Percentiles rank a stretch among this genome's conserved stretches.
Evolutionary conservation across 2,888 invertebrate species (phyloP).

Genomic region (Polydrusus tereticollis): DNA sequence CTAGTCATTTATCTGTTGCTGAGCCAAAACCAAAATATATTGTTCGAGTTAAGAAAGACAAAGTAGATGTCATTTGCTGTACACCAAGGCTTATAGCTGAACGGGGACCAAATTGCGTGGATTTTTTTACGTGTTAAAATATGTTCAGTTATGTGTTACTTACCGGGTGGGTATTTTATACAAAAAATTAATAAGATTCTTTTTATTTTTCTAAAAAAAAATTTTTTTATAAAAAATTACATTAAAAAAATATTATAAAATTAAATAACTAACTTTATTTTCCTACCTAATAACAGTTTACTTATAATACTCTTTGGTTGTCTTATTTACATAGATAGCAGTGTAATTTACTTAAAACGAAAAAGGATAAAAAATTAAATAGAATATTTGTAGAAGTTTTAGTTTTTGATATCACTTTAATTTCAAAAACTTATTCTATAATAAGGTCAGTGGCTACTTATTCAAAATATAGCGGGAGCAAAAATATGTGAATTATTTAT

Average conservation of each 20-base stretch:
- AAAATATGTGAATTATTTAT: too few relatives aligned
- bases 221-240: background rate
- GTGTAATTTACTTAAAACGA: too few relatives aligned
- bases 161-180: too few relatives aligned
- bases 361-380: too few relatives aligned
- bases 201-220: slow-evolving; percentile 1
- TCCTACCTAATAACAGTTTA: background rate
- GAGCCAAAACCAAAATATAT: slow-evolving; percentile 26
- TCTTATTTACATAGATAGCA: background rate
- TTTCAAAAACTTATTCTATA: too few relatives aligned
- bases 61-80: slow-evolving; percentile 19
- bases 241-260: slow-evolving; percentile 1
- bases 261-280: background rate
- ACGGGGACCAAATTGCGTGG: slow-evolving; percentile 12
- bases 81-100: slow-evolving; percentile 8
- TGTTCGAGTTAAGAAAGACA: slow-evolving; percentile 21
- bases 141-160: too few relatives aligned
- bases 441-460: too few relatives aligned
- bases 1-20: background rate
- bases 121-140: slow-evolving; percentile 22
- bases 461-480: too few relatives aligned
- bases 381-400: too few relatives aligned
- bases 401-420: too few relatives aligned
- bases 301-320: background rate
- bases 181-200: too few relatives aligned